Base-by-base conservation (phyloP, 2,113 vertebrate genomes). In the Merops nubicus region DNA sequence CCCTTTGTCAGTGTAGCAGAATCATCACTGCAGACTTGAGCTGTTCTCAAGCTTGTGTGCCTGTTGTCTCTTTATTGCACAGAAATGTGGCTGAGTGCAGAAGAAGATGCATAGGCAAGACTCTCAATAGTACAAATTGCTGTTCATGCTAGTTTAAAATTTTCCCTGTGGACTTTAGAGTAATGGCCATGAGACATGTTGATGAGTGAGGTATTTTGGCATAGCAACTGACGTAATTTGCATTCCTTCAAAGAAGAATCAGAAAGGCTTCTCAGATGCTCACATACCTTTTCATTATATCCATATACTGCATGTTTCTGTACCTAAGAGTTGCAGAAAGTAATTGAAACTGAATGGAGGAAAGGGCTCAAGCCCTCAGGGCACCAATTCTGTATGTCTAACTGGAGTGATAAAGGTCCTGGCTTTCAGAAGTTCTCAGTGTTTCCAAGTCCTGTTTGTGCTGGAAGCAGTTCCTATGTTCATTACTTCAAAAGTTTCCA, bases 401-500 rank as follows among this genome's bases (percentile, higher is more conserved):
- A 13, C 78, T 0, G 0, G 42, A 43, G 14, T 67, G 22, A 25
- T 56, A 33, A 0, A 1, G 23, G 15, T 73, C 15, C 10, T 85
- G 40, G 16, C 34, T 81, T 70, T 81, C 34, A 34, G 34, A 89
- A 33, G 8, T 81, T 56, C 57, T 65, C 26, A 69, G 34, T 0
- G 0, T 53, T 79, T 62, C 40, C 33, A 43, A 43, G 28, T 76
- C 18, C 28, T 51, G 3, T 72, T 67, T 73, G 28, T 76, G 42
- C 34, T 56, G 38, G 51, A 77, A 67, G n/a, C 13, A 31, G 76
- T 53, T 90, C 15, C 20, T 63, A 2, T 9, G 15, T 73, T 72
- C 11, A 5, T 56, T 67, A 40, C 43, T 82, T 48, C 12, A 68
- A 36, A 73, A 47, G 25, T 19, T 63, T 73, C 13, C 9, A 23